Evolutionary conservation across 2,888 invertebrate genomes (phyloP).

Genomic region (Kryphioiulus occultus): DNA sequence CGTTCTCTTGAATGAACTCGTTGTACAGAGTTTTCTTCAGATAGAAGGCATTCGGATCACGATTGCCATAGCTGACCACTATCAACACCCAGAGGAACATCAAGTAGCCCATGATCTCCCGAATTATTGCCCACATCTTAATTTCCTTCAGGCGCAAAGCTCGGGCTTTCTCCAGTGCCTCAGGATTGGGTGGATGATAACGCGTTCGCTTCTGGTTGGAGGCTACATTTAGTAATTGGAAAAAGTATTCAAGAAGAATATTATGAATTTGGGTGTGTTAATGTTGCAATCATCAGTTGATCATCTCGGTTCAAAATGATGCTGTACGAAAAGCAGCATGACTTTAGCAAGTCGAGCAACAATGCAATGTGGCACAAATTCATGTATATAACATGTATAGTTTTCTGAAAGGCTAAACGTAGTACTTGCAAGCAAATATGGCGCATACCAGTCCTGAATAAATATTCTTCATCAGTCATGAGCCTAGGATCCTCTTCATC

Average conservation of each 20-base stretch:
- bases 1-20: constrained; percentile 54
- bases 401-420: no score
- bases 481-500: constrained; percentile 57
- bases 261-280: no score
- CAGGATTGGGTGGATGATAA: constrained; percentile 59
- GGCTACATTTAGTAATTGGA: neutral
- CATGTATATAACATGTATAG: no score
- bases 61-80: constrained; percentile 63
- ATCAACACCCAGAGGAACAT: constrained; percentile 65
- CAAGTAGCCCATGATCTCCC: constrained; percentile 64
- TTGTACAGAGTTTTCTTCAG: constrained; percentile 62
- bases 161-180: constrained; percentile 60
- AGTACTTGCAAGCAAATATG: no score
- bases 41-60: constrained; percentile 62
- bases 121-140: constrained; percentile 63
- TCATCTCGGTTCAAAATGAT: neutral
- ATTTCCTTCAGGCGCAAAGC: constrained; percentile 63
- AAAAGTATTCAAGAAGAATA: neutral
- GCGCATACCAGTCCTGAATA: constrained; percentile 50
- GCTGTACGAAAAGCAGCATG: no score
- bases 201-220: neutral
- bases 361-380: neutral
- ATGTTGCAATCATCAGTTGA: no score
- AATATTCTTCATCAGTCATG: constrained; percentile 55
- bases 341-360: no score